A percentile compares a stretch with the other conserved stretches of the same genome.
These are phyloP conservation scores for Neopipo cinnamomea DNA, from an alignment of 2,113 vertebrate species.

Conservation along the genomic window DNA sequence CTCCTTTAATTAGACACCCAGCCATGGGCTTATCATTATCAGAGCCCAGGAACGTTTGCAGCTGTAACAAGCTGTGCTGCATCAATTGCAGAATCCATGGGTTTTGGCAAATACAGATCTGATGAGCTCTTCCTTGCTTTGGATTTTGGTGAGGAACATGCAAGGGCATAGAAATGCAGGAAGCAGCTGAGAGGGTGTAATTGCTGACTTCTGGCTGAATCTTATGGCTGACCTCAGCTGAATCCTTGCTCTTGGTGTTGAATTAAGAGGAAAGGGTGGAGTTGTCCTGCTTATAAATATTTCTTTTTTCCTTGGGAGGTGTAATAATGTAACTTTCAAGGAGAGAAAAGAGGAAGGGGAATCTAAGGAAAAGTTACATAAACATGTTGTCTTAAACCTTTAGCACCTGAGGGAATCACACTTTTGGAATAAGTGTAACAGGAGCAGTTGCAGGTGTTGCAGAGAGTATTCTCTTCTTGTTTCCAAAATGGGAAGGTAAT, in stretches of 20 bases:
- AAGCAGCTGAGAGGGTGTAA: not conserved
- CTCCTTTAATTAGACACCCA: constrained; percentile 41
- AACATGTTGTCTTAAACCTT: not conserved
- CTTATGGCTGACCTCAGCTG: not conserved
- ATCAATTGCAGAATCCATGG: not conserved
- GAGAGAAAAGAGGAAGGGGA: not conserved
- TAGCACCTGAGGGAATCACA: not conserved
- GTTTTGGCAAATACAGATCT: not conserved
- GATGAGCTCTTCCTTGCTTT: not conserved
- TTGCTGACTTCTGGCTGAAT: not conserved
- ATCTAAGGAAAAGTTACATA: not conserved
- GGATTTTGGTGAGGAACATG: not conserved
- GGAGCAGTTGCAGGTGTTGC: not conserved
- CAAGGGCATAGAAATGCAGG: not conserved
- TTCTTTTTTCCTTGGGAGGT: not conserved
- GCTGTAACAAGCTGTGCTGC: not conserved
- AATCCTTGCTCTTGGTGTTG: not conserved
- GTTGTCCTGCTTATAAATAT: not conserved
- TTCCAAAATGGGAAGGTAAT: not conserved
- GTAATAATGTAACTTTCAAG: not conserved
- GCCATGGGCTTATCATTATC: constrained; percentile 23
- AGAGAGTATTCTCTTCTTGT: not conserved
- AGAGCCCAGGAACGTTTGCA: not conserved
- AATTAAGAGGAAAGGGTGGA: constrained; percentile 24
- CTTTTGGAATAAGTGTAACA: not conserved